phyloP scores from a whole-genome alignment of 1,140 invertebrate species.

The Coptotermes formosanus region DNA sequence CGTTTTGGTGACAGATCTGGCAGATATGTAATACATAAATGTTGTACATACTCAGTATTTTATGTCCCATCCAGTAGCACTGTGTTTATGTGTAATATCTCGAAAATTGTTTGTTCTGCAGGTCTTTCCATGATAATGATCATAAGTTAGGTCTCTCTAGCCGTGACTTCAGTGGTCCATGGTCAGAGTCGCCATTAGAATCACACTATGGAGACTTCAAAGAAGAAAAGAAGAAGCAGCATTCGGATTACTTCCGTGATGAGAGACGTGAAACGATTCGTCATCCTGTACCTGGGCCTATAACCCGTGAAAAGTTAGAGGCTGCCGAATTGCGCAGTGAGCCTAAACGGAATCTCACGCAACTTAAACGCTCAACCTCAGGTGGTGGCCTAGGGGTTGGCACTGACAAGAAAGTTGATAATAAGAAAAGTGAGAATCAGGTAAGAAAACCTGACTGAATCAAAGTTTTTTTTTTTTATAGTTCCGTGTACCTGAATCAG shows the following conservation, averaged over 20 bases:
- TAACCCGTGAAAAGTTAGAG: constrained; percentile 62
- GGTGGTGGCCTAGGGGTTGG: not conserved
- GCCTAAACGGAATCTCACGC: constrained; percentile 53
- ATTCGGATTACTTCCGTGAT: constrained; percentile 46
- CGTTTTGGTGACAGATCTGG: too few relatives aligned
- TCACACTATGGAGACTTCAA: constrained; percentile 30
- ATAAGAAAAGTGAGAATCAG: constrained; percentile 32
- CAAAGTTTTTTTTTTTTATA: too few relatives aligned
- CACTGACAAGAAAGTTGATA: constrained; percentile 32
- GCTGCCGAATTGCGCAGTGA: constrained; percentile 58
- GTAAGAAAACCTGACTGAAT: constrained; percentile 22
- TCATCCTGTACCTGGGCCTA: constrained; percentile 57
- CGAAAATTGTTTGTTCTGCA: not conserved
- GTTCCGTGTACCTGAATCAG: too few relatives aligned
- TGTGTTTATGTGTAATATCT: too few relatives aligned
- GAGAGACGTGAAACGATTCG: constrained; percentile 29
- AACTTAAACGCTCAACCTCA: constrained; percentile 49
- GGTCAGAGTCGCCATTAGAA: constrained; percentile 33
- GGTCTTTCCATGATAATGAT: constrained; percentile 19
- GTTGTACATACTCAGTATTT: too few relatives aligned
- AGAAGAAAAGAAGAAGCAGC: constrained; percentile 45
- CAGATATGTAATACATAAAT: too few relatives aligned
- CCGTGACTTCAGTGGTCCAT: constrained; percentile 27
- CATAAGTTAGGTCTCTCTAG: constrained; percentile 23
- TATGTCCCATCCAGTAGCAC: too few relatives aligned